phyloP scores from a whole-genome alignment of 2,113 vertebrate species.

The Odobenus rosmarus region DNA sequence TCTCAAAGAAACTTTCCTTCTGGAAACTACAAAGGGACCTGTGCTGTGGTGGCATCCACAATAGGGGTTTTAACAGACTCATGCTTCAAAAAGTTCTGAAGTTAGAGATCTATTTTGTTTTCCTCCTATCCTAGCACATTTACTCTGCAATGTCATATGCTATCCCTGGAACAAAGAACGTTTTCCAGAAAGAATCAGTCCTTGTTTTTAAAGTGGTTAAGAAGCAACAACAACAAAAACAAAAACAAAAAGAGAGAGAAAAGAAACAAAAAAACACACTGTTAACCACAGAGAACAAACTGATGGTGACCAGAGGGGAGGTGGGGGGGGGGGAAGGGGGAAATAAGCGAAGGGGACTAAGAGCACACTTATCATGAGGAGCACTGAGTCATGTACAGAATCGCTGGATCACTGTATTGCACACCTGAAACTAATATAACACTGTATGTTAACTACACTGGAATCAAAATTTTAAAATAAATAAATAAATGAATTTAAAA shows the following conservation, averaged over 20 bases:
- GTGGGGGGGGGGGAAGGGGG: not conserved
- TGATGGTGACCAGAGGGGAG: not conserved
- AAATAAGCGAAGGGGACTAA: not conserved
- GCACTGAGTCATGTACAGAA: not conserved
- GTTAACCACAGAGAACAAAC: not conserved
- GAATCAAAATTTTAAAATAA: not conserved
- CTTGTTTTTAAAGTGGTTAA: not conserved
- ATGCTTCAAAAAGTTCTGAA: not conserved
- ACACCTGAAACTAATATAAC: not conserved
- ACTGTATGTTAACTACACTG: not conserved
- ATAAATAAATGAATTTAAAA: not conserved
- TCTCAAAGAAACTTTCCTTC: not conserved
- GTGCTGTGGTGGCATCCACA: not conserved
- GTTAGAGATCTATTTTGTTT: not conserved
- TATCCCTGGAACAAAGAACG: not conserved
- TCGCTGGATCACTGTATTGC: not conserved
- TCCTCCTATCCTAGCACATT: not conserved
- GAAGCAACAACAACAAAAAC: not conserved
- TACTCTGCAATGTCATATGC: not conserved
- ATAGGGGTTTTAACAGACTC: not conserved
- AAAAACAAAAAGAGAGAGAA: not conserved
- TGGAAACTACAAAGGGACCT: not conserved
- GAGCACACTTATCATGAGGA: not conserved
- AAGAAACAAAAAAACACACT: not conserved
- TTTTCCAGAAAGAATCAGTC: not conserved